Conservation (phyloP, 2,888 invertebrate species). For the Acronicta psi region DNA sequence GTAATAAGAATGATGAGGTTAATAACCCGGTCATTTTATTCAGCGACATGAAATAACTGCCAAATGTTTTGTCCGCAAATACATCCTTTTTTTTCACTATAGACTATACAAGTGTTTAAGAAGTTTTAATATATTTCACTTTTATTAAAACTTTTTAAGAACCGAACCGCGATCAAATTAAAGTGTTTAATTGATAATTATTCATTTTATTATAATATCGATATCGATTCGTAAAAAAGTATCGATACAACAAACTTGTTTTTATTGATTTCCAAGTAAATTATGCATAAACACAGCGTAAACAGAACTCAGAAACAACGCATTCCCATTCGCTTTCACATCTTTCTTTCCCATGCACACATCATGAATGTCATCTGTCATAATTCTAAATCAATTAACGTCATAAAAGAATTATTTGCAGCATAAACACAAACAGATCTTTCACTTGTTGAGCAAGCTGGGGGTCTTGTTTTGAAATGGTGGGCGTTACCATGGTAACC, state of each 20-base stretch:
- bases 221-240: no score
- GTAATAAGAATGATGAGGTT: constrained; percentile 19
- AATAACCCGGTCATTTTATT: constrained; percentile 5
- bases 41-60: constrained; percentile 1
- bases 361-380: constrained; percentile 46
- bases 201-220: no score
- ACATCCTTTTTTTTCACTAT: no score
- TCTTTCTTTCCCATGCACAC: constrained; percentile 30
- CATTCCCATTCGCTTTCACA: constrained; percentile 23
- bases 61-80: neutral
- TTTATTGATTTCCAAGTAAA: constrained; percentile 10
- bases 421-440: constrained; percentile 51
- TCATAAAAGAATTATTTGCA: constrained; percentile 50
- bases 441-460: constrained; percentile 34
- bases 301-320: constrained; percentile 30
- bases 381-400: constrained; percentile 59
- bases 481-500: constrained; percentile 82
- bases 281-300: constrained; percentile 16
- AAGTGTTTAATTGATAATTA: no score
- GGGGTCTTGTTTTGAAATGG: constrained; percentile 48
- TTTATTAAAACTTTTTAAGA: no score
- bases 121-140: no score
- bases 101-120: neutral
- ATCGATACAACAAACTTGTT: neutral
- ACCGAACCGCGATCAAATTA: no score